Evolutionary conservation across 1,140 invertebrate genomes (phyloP).

Genomic region (Penaeus japonicus): DNA sequence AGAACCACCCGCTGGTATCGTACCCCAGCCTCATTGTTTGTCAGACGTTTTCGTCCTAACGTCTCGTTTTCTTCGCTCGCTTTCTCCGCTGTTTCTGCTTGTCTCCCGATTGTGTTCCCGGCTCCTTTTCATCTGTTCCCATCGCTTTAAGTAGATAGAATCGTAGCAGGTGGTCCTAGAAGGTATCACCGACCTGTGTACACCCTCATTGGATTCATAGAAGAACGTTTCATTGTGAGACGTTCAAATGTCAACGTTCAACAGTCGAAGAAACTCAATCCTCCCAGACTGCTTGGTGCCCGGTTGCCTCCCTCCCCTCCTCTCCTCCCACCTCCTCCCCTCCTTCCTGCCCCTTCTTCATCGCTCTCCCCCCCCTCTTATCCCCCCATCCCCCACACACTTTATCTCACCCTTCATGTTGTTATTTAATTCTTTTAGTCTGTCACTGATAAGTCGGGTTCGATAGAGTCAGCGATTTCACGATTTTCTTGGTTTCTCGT

Average conservation of each 20-base stretch:
- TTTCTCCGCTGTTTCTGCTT: too few relatives aligned
- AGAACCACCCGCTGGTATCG: constrained; percentile 14
- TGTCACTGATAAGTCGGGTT: too few relatives aligned
- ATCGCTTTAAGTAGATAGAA: too few relatives aligned
- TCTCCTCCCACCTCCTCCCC: background rate
- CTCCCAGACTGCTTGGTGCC: constrained; percentile 46
- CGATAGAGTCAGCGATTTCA: too few relatives aligned
- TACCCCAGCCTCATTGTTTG: constrained; percentile 17
- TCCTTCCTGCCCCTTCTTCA: background rate
- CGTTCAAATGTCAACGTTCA: constrained; percentile 14
- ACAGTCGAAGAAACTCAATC: constrained; percentile 43
- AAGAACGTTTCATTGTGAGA: constrained; percentile 10
- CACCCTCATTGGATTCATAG: too few relatives aligned
- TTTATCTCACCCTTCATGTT: background rate
- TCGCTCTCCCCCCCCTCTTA: background rate
- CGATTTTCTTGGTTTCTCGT: too few relatives aligned
- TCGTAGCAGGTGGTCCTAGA: too few relatives aligned
- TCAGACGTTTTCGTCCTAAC: background rate
- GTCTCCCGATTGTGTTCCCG: background rate
- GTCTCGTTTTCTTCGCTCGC: background rate
- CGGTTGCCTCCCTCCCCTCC: background rate
- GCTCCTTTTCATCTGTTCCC: too few relatives aligned
- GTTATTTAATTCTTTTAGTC: too few relatives aligned
- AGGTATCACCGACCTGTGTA: too few relatives aligned
- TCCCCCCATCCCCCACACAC: constrained; percentile 17